phyloP scores from a whole-genome alignment of 2,113 vertebrate genomes.

The Sapajus apella region DNA sequence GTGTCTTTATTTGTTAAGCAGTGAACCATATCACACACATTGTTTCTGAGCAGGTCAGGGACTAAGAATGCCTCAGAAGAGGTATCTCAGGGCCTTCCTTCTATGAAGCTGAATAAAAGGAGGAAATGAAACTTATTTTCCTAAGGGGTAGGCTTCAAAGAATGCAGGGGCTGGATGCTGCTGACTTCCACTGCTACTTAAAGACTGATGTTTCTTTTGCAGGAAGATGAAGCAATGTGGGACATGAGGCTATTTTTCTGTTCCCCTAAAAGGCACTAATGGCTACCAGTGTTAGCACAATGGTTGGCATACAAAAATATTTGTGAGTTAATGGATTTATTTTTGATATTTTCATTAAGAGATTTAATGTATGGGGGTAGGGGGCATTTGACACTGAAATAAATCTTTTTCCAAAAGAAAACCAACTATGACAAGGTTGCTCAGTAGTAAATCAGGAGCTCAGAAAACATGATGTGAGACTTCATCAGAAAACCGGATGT shows the following conservation, averaged over 20 bases:
- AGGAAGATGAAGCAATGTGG: background rate
- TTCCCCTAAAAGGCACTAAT: background rate
- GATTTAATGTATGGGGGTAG: background rate
- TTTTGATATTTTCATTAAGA: background rate
- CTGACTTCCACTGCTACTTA: background rate
- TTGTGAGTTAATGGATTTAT: background rate
- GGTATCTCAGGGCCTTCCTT: background rate
- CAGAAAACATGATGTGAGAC: background rate
- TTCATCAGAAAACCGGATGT: background rate
- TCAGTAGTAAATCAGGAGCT: background rate
- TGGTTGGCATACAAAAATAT: background rate
- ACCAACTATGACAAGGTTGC: background rate
- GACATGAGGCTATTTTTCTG: background rate
- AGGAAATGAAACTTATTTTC: background rate
- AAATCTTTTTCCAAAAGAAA: conserved; percentile 38
- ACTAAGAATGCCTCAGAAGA: background rate
- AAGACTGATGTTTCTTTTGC: background rate
- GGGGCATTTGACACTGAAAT: background rate
- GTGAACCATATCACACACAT: background rate
- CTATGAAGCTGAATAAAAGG: background rate
- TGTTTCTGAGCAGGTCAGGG: background rate
- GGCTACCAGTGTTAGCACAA: background rate
- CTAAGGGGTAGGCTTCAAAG: background rate
- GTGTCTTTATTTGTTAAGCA: conserved; percentile 50
- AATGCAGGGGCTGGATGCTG: background rate